Conservation (phyloP, 2,113 vertebrate genomes). For the Labeo catla region DNA sequence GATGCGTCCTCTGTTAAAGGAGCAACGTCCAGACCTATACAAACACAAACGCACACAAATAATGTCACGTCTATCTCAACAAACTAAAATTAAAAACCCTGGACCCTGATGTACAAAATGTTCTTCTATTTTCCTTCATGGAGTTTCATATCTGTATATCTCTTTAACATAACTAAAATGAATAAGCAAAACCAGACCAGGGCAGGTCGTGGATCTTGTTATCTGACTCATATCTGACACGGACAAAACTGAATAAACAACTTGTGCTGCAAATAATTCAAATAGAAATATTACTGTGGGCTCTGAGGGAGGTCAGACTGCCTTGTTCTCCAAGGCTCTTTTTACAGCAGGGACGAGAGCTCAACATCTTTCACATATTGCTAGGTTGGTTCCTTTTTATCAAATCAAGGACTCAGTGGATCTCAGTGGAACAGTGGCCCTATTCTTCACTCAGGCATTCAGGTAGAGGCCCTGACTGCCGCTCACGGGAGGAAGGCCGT, state of each 20-base stretch:
- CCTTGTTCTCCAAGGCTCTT: slow-evolving; percentile 28
- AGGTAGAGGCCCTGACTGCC: slow-evolving; percentile 49
- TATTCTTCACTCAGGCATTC: slow-evolving; percentile 47
- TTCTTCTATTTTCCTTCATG: too few relatives aligned
- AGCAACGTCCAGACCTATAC: slow-evolving; percentile 82
- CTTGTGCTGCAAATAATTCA: neutral
- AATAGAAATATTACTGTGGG: slow-evolving; percentile 39
- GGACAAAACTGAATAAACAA: neutral
- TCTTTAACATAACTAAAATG: neutral
- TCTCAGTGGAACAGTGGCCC: slow-evolving; percentile 23
- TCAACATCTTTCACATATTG: neutral
- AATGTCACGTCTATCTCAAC: neutral
- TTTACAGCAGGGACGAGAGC: neutral
- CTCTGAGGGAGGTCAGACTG: slow-evolving; percentile 46
- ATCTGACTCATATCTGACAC: neutral
- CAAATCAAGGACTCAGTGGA: slow-evolving; percentile 53
- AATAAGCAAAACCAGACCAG: neutral
- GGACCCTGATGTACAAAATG: neutral
- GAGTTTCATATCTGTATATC: neutral
- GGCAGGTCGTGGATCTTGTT: neutral
- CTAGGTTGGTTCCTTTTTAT: slow-evolving; percentile 3
- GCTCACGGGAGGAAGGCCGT: slow-evolving; percentile 50
- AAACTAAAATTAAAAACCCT: neutral
- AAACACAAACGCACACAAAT: slow-evolving; percentile 54
- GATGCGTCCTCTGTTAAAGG: slow-evolving; percentile 82